Base-by-base conservation (phyloP, 2,113 vertebrate species). In the Oceanites oceanicus region DNA sequence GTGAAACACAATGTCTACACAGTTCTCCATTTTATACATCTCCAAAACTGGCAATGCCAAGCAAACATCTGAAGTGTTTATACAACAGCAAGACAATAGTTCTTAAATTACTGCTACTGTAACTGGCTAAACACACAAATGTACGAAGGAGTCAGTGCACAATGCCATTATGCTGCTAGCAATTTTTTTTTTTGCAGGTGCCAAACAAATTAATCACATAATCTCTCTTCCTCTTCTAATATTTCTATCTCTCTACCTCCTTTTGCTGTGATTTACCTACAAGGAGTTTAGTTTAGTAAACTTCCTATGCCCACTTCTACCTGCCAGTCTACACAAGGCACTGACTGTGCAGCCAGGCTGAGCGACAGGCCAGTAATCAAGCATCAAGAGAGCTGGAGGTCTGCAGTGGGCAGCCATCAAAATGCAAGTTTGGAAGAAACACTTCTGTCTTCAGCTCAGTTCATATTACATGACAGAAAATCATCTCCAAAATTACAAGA, bases 91-190 rank as follows among this genome's bases (percentile, higher is more conserved):
- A 95, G 78, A 92, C 92, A 96, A 92, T 27, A 67, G 74, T 76
- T 95, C 92, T 95, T 92, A 76, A 92, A 89, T 94, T 91, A 94
- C 91, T 70, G 74, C 80, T 94, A 79, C 91, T 88, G 89, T 81
- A 95, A 79, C 91, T 94, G 92, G 73, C 73, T 92, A 87, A 93
- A 96, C 71, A 95, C 56, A 82, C 76, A 72, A 58, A 87, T 7
- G 59, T 62, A 71, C 34, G 73, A 86, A 62, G 67, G 6, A 91
- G 32, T 34, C 80, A 49, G 66, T 44, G 73, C 40, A 90, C 32
- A 87, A 45, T 25, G 62, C 80, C 91, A 96, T 91, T 82, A 91
- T 53, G 73, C 94, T 78, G 70, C 84, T 72, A 84, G 80, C 73
- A 89, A 45, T 53, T 49, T 71, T 89, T 91, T 89, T 91, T n/a